Percentiles rank a stretch among this genome's conserved stretches.
phyloP scores from a whole-genome alignment of 2,797 vertebrate species.

The Sebastes diaconus region DNA sequence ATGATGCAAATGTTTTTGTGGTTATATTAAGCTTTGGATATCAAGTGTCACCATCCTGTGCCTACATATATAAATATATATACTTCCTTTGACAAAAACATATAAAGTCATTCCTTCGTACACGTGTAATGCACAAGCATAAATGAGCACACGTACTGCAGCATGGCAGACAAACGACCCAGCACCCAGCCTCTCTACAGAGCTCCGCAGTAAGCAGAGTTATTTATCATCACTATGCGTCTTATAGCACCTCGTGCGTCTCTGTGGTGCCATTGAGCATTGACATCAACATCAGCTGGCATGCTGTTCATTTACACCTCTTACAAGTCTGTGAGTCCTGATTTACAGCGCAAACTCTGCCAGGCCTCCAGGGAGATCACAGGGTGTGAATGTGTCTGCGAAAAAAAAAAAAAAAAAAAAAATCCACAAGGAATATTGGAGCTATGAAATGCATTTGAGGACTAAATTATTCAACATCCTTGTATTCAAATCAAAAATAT shows the following conservation, averaged over 20 bases:
- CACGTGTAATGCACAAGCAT: slow-evolving; percentile 1
- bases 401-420: slow-evolving; percentile 9
- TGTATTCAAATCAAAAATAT: slow-evolving; percentile 8
- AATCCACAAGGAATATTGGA: slow-evolving; percentile 34
- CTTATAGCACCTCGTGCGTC: slow-evolving; percentile 42
- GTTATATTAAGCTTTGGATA: slow-evolving; percentile 27
- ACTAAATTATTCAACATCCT: slow-evolving; percentile 35
- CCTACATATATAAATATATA: not conserved
- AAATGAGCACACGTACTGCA: not conserved
- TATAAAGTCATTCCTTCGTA: not conserved
- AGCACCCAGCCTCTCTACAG: not conserved
- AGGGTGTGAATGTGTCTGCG: slow-evolving; percentile 59
- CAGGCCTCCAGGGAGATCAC: slow-evolving; percentile 59
- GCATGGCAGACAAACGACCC: slow-evolving; percentile 14
- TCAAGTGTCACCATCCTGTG: slow-evolving; percentile 23
- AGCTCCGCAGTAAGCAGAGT: slow-evolving; percentile 40
- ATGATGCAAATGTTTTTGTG: slow-evolving; percentile 41
- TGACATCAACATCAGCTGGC: slow-evolving; percentile 71
- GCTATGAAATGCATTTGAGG: slow-evolving; percentile 44
- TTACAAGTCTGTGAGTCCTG: slow-evolving; percentile 65
- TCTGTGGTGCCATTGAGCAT: slow-evolving; percentile 55
- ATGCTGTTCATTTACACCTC: slow-evolving; percentile 83
- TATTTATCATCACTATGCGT: slow-evolving; percentile 69
- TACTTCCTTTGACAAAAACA: slow-evolving; percentile 8
- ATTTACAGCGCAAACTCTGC: slow-evolving; percentile 68